Base-by-base conservation (phyloP, 2,797 vertebrate species). In the Macropodus opercularis region DNA sequence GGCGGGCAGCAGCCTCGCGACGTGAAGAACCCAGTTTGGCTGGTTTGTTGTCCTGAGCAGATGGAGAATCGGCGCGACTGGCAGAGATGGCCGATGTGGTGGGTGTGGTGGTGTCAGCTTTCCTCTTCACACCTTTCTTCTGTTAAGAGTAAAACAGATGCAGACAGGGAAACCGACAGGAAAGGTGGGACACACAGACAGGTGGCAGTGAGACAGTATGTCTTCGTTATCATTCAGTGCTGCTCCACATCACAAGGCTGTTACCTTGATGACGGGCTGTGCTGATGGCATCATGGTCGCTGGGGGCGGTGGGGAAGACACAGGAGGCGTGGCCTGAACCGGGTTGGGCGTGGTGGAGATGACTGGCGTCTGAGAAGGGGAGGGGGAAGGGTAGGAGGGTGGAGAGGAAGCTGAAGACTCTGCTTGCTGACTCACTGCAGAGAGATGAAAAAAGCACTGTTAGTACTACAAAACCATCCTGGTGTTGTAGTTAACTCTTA, bases 71-170 rank as follows among this genome's bases (percentile, higher is more conserved):
- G 0, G 95, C 94, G 0, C 95, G 90, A 68, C 96, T 93, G 14
- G 96, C 95, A 0, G 96, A 96, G 91, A 98, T 98, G 59, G 95
- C 96, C 0, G 96, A 96, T 0, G 96, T 98, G 31, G 96, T 98
- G 24, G 97, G 97, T 0, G 97, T 99, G 27, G 97, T 99, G 0
- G 97, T 99, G 91, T 99, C 97, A 0, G 96, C 97, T 97, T 99
- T 99, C 93, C 97, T 88, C 85, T 99, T 99, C 81, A 99, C 96
- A 2, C 97, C 96, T 89, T 98, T 98, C 92, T 97, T 98, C 96
- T 98, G 88, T 21, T 81, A 79, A 63, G 19, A 42, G 0, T 14
- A 0, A n/a, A 34, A 32, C 40, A 58, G 18, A 17, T 8, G 26
- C 14, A 34, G n/a, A n/a, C n/a, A n/a, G n/a, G 52, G 18, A 43